Evolutionary conservation across 2,888 invertebrate genomes (phyloP), one percentile per base, ranked within the genome.

Genomic region (Dendrolimus pini): DNA sequence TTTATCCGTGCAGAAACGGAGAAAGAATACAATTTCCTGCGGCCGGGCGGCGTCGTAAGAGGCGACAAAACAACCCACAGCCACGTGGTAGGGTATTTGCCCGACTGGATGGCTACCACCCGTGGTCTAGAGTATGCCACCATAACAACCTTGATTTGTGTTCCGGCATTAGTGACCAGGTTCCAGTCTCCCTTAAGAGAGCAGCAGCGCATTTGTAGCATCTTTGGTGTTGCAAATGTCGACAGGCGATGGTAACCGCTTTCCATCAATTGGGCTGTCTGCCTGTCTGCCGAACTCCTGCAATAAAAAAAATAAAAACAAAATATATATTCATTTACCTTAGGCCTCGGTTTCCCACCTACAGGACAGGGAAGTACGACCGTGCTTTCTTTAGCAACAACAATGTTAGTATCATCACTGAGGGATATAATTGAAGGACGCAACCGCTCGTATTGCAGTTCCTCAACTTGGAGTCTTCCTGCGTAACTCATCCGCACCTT

Each of bases 331-430:
- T 1, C 30, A 30, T 30, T 30, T 63, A 94, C 89, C 76, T 82
- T 83, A 58, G 93, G 92, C 63, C 80, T 84, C n/a, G 93, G 93
- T 82, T 87, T 87, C 14, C 94, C 94, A n/a, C 80, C 80, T 9
- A 92, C 92, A 18, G 92, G 90, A 70, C 95, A 95, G 56, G 93
- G 91, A 60, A 95, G 81, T 18, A 86, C 80, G 42, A 92, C 82
- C 55, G 83, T 80, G 54, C 89, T 83, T 10, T 92, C 92, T 57
- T 81, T 73, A 2, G 84, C 71, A 14, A 85, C 89, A 1, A 72
- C 77, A 53, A 85, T 66, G 58, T 81, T 59, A 1, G 56, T 74
- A 58, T 75, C 72, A 12, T 74, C 64, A 0, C 62, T 63, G 9
- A 83, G 60, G 1, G 72, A 64, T 54, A 88, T 65, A 10, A 47